A percentile compares a stretch with the other conserved stretches of the same genome.
These are phyloP conservation scores for Siniperca scherzeri DNA, from an alignment of 2,797 vertebrate species.

Conservation along the genomic window DNA sequence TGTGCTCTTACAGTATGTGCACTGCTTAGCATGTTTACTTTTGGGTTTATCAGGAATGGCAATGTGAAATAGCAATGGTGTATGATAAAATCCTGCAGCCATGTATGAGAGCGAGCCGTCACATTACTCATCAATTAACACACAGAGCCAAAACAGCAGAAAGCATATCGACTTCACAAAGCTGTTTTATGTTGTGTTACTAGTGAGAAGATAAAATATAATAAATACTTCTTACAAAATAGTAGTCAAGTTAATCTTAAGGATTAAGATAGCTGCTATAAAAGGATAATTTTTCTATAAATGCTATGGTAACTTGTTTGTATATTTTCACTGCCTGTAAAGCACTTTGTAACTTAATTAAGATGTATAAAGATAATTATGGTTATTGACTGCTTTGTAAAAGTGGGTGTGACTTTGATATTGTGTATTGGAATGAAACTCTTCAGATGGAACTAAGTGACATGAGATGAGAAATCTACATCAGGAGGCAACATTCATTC, in stretches of 20 bases:
- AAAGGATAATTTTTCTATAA: neutral
- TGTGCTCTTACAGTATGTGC: neutral
- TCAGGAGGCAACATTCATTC: neutral
- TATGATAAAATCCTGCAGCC: neutral
- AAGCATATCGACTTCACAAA: neutral
- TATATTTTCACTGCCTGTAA: neutral
- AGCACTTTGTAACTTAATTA: neutral
- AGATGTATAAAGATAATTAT: neutral
- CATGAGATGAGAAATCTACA: neutral
- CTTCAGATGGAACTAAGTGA: neutral
- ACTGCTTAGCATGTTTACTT: neutral
- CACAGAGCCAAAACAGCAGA: neutral
- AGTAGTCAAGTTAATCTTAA: neutral
- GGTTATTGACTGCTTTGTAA: neutral
- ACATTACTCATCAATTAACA: neutral
- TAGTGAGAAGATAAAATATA: neutral
- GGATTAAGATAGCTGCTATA: neutral
- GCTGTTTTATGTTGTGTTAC: neutral
- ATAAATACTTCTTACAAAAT: neutral
- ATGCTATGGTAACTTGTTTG: neutral
- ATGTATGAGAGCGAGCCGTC: neutral
- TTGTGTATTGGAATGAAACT: neutral
- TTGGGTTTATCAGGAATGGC: neutral
- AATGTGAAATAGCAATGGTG: slow-evolving; percentile 14
- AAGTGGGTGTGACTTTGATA: neutral